Percentiles rank a stretch among this genome's conserved stretches.
phyloP scores from a whole-genome alignment of 2,797 vertebrate genomes.

The Neopelma chrysocephalum region DNA sequence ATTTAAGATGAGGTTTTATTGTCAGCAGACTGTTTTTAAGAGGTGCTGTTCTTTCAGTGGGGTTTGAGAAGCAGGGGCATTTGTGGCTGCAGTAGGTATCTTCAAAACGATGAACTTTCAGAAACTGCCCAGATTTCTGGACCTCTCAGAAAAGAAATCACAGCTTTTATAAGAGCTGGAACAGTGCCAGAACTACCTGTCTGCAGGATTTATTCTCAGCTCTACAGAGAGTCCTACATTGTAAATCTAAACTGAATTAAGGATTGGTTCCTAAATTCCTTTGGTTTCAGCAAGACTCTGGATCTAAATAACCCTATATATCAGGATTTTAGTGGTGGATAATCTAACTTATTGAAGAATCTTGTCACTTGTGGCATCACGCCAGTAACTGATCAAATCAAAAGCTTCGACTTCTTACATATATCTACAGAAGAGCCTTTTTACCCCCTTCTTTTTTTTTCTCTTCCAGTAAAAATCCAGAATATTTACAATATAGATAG shows the following conservation, averaged over 20 bases:
- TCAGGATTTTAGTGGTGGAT: conserved; percentile 14
- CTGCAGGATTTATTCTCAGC: conserved; percentile 12
- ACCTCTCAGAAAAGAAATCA: background rate
- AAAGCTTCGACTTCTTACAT: background rate
- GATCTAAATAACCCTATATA: background rate
- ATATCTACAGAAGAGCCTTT: background rate
- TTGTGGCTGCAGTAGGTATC: background rate
- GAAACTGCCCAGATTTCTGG: background rate
- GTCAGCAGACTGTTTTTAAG: background rate
- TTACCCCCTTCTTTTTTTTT: background rate
- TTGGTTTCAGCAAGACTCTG: conserved; percentile 22
- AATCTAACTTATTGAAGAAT: conserved; percentile 9
- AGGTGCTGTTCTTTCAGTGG: background rate
- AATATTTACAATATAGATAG: background rate
- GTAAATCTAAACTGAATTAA: conserved; percentile 46
- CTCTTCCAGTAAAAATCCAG: background rate
- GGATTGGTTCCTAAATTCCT: conserved; percentile 33
- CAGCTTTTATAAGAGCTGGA: background rate
- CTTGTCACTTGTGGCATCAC: background rate
- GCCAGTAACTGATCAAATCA: background rate
- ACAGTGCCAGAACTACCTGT: background rate
- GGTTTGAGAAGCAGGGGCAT: background rate
- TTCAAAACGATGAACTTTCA: background rate
- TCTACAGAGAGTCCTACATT: background rate
- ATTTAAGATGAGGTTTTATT: background rate